Conservation (phyloP, 2,888 invertebrate genomes). For the Hydropsyche betteni region DNA sequence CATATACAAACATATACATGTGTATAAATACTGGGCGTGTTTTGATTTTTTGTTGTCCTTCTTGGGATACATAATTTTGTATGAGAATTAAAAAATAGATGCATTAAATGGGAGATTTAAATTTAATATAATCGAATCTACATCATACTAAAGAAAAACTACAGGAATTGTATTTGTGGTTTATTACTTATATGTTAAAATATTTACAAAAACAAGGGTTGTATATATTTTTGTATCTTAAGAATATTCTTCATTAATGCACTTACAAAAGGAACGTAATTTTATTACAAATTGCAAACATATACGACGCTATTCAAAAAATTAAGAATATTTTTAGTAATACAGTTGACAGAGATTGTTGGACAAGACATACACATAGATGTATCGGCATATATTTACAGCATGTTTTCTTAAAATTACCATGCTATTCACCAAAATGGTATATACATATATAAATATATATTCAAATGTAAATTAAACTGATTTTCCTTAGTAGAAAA, state of each 20-base stretch:
- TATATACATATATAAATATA: background rate
- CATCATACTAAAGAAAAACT: constrained; percentile 29
- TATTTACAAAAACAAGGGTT: constrained; percentile 33
- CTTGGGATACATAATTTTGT: background rate
- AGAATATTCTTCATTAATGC: constrained; percentile 27
- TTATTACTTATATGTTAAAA: constrained; percentile 33
- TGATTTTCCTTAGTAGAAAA: background rate
- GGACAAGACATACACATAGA: constrained; percentile 37
- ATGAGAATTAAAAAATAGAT: background rate
- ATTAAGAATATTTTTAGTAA: constrained; percentile 36
- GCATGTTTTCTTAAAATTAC: constrained; percentile 29
- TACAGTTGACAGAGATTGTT: constrained; percentile 42
- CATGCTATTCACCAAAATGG: background rate
- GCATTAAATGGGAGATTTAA: background rate
- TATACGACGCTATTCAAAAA: constrained; percentile 36
- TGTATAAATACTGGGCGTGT: background rate
- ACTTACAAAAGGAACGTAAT: constrained; percentile 27
- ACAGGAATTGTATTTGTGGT: constrained; percentile 34
- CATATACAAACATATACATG: background rate
- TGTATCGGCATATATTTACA: constrained; percentile 38
- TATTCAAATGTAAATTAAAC: background rate
- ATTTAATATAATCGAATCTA: background rate
- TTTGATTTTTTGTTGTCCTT: background rate
- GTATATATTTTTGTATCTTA: constrained; percentile 13
- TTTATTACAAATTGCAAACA: constrained; percentile 19